phyloP scores from a whole-genome alignment of 2,888 invertebrate species.

The Ectobius pallidus region DNA sequence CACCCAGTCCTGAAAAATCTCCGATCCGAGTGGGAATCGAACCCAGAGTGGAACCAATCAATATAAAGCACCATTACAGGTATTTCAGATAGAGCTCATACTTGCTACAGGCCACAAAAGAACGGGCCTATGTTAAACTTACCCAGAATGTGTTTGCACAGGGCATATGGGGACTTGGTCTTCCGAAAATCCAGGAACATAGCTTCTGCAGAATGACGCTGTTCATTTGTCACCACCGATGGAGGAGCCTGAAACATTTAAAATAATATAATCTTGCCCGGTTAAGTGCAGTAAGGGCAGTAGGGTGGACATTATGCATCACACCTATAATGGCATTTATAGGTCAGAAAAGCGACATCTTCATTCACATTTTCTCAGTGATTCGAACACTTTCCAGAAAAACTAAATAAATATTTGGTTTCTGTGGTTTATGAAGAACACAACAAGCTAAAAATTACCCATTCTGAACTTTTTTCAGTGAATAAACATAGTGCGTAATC shows the following conservation, averaged over 20 bases:
- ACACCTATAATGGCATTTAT: neutral
- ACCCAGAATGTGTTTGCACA: slow-evolving; percentile 79
- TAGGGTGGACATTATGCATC: neutral
- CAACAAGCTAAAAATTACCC: too few relatives aligned
- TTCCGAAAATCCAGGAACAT: slow-evolving; percentile 83
- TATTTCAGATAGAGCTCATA: too few relatives aligned
- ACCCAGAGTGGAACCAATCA: too few relatives aligned
- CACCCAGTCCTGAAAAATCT: too few relatives aligned
- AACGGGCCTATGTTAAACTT: too few relatives aligned
- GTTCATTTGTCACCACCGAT: slow-evolving; percentile 74
- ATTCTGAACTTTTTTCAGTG: too few relatives aligned
- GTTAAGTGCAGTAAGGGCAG: neutral
- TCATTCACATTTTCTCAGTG: too few relatives aligned
- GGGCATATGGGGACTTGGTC: slow-evolving; percentile 78
- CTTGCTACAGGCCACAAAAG: too few relatives aligned
- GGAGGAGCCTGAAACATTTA: slow-evolving; percentile 77
- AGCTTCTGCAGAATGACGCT: slow-evolving; percentile 80
- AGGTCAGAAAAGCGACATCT: neutral
- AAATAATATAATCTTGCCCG: slow-evolving; percentile 24
- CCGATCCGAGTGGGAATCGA: too few relatives aligned
- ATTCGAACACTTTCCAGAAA: neutral
- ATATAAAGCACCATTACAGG: too few relatives aligned
- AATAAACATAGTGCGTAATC: too few relatives aligned
- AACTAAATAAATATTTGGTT: neutral
- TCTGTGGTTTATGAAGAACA: too few relatives aligned